Conservation (phyloP, 1,140 invertebrate species). For the Brevipalpus yothersi region DNA sequence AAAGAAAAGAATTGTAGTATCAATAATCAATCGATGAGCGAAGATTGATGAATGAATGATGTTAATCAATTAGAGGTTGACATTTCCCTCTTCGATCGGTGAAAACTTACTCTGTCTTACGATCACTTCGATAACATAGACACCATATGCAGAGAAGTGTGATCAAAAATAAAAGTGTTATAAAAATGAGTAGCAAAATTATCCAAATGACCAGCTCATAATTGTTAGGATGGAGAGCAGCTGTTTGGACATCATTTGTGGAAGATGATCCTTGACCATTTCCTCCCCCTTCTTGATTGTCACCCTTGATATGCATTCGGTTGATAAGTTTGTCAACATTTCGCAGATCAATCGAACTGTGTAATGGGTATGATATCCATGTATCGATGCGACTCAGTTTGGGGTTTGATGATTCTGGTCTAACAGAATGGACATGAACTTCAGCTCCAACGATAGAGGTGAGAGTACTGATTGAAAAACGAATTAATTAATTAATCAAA, state of each 20-base stretch:
- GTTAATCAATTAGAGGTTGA: too few species aligned
- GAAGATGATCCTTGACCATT: background rate
- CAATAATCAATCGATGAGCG: background rate
- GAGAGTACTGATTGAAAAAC: constrained; percentile 4
- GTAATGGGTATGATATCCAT: constrained; percentile 1
- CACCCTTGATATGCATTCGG: background rate
- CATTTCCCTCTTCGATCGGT: background rate
- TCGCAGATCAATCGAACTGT: background rate
- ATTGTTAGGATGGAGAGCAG: background rate
- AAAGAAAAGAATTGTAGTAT: background rate
- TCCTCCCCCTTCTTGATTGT: background rate
- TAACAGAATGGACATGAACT: constrained; percentile 11
- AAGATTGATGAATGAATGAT: too few species aligned
- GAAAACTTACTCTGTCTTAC: background rate
- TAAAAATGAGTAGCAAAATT: constrained; percentile 9
- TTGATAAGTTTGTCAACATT: background rate
- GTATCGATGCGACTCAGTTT: background rate
- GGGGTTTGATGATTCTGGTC: background rate
- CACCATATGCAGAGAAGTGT: constrained; percentile 7
- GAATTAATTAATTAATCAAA: background rate
- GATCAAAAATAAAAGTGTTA: constrained; percentile 6
- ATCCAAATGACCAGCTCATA: constrained; percentile 11
- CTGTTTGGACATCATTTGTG: background rate
- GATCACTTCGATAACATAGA: constrained; percentile 6
- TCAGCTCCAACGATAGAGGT: constrained; percentile 9